Conservation (phyloP, 2,113 vertebrate species). For the Phaethornis superciliosus region DNA sequence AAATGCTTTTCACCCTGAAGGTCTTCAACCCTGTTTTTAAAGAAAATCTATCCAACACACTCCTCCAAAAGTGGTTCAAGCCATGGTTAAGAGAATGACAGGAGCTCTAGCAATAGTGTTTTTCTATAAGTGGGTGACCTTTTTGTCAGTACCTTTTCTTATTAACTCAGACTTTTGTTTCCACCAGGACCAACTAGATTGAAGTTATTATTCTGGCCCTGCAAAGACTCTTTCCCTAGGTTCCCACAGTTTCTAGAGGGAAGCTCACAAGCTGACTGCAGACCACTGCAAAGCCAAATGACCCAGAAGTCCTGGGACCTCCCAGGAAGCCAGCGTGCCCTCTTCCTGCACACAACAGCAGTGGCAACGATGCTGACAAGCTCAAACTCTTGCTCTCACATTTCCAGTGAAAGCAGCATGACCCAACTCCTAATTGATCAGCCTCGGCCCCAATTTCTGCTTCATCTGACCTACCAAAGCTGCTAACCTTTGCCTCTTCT, state of each 20-base stretch:
- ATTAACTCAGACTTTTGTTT: background rate
- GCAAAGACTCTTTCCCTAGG: background rate
- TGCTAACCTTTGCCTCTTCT: background rate
- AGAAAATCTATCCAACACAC: background rate
- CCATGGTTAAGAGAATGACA: background rate
- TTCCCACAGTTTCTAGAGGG: background rate
- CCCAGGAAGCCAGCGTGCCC: accelerated
- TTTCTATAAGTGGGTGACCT: background rate
- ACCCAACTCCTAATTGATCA: background rate
- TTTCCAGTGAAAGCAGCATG: background rate
- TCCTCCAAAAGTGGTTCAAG: background rate
- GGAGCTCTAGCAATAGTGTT: background rate
- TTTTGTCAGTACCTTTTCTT: background rate
- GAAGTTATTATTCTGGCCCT: background rate
- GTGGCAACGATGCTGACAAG: too few species aligned
- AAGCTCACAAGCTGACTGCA: background rate
- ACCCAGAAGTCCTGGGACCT: background rate
- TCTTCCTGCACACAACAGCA: background rate
- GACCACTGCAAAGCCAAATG: background rate
- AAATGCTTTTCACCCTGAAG: background rate
- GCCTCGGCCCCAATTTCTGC: background rate
- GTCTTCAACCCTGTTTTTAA: background rate
- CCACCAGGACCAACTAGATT: background rate
- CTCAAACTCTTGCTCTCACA: background rate
- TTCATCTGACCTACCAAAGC: background rate